Evolutionary conservation across 2,113 vertebrate genomes (phyloP), one percentile per base, ranked within the genome.

Genomic region (Pavo muticus): DNA sequence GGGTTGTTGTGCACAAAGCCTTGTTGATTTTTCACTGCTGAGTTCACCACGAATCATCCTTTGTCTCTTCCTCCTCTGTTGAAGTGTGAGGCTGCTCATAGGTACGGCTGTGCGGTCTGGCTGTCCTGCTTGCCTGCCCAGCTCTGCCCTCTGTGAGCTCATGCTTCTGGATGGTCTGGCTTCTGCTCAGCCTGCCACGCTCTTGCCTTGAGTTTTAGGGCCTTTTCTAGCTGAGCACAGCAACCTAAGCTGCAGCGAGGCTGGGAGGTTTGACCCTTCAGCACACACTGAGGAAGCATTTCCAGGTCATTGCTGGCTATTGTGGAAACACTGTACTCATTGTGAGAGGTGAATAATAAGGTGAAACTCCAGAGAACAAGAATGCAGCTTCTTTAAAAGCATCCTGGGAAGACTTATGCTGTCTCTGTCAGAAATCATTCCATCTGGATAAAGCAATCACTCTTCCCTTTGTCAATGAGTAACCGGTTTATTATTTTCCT

Each of bases 1-100:
- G 5, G 21, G 3, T 5, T 20, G 27, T 19, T 8, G 45, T 3
- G 18, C 5, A 47, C n/a, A 35, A 25, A 75, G 2, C 19, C 45
- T 5, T 0, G 0, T 2, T 30, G 0, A 1, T 16, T 78, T 56
- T 32, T 30, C 61, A 0, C 29, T 5, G 27, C 6, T 6, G 60
- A 5, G 8, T 14, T 5, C 5, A 47, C 24, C 39, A 32, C 21
- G 12, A 7, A 21, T 29, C n/a, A 52, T 17, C 52, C 59, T 2
- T 0, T 29, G 3, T 8, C 14, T 27, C 23, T 8, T 32, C 9
- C 21, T 50, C 4, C 1, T 24, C 29, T 1, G 0, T 42, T 32
- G 7, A 6, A 10, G 73, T 17, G 2, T 40, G 14, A 56, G 20
- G 2, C 40, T 6, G 44, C 59, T 42, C 16, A 21, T 9, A 25